Percentiles rank a stretch among this genome's conserved stretches.
phyloP scores from a whole-genome alignment of 1,140 invertebrate genomes.

The Zeugodacus cucurbitae region DNA sequence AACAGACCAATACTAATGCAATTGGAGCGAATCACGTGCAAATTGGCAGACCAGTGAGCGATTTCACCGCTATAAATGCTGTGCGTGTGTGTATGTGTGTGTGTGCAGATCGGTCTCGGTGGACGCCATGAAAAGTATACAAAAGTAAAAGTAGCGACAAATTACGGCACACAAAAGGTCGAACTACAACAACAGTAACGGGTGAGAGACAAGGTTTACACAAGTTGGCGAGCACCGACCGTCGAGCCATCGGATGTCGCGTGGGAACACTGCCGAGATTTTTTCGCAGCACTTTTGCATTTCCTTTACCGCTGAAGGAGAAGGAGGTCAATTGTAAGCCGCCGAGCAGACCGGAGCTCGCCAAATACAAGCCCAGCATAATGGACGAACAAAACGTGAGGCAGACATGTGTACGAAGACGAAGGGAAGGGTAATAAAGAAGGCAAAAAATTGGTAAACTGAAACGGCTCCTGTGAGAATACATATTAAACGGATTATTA shows the following conservation, averaged over 20 bases:
- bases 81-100: not conserved
- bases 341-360: not conserved
- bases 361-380: too few species aligned
- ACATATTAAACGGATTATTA: constrained; percentile 28
- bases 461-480: not conserved
- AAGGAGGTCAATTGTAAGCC: not conserved
- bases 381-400: not conserved
- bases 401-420: too few species aligned
- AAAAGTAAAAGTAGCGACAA: constrained; percentile 1
- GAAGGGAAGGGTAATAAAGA: not conserved
- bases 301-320: not conserved
- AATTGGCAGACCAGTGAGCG: not conserved
- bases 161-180: not conserved
- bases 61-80: not conserved
- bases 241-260: not conserved
- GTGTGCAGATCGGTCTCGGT: not conserved
- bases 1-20: not conserved
- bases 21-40: not conserved
- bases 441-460: not conserved
- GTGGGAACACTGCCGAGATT: not conserved
- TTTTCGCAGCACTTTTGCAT: not conserved
- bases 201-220: not conserved
- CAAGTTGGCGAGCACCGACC: too few species aligned
- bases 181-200: not conserved
- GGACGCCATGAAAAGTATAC: not conserved